Conservation (phyloP, 2,113 vertebrate species). For the Eptatretus burgeri region DNA sequence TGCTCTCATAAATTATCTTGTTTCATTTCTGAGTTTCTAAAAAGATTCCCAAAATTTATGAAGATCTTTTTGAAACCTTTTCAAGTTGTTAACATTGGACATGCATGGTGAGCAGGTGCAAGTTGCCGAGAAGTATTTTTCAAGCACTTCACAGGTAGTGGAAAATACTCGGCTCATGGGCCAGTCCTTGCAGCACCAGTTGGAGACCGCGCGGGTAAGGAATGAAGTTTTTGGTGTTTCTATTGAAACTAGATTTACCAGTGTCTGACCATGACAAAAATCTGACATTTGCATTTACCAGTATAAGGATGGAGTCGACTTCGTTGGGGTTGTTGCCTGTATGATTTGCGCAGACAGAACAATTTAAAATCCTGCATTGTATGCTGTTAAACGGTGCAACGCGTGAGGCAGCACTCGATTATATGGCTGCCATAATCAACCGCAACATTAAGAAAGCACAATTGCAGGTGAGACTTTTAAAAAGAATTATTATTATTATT, state of each 20-base stretch:
- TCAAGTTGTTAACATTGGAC: no score
- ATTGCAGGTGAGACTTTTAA: conserved; percentile 50
- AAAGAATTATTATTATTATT: no score
- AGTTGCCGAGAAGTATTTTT: conserved; percentile 96
- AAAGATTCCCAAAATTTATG: no score
- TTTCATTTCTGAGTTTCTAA: no score
- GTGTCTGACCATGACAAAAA: no score
- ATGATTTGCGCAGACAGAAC: conserved; percentile 34
- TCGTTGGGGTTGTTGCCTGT: not conserved
- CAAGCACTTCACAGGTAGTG: conserved; percentile 75
- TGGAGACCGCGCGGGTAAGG: conserved; percentile 66
- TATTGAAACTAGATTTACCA: no score
- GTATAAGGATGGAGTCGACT: no score
- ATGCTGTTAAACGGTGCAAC: conserved; percentile 75
- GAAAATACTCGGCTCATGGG: conserved; percentile 88
- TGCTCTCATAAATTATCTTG: no score
- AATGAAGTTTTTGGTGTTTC: not conserved
- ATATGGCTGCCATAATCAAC: conserved; percentile 81
- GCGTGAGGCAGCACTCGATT: conserved; percentile 55
- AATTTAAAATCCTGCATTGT: conserved; percentile 81
- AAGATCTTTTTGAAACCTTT: no score
- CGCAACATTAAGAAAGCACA: conserved; percentile 91
- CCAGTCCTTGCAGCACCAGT: conserved; percentile 78
- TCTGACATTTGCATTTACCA: no score
- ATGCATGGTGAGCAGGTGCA: conserved; percentile 24